Percentiles rank a stretch among this genome's conserved stretches.
These are phyloP conservation scores for Hydroisotoma schaefferi DNA, from an alignment of 2,888 invertebrate species.

Conservation along the genomic window DNA sequence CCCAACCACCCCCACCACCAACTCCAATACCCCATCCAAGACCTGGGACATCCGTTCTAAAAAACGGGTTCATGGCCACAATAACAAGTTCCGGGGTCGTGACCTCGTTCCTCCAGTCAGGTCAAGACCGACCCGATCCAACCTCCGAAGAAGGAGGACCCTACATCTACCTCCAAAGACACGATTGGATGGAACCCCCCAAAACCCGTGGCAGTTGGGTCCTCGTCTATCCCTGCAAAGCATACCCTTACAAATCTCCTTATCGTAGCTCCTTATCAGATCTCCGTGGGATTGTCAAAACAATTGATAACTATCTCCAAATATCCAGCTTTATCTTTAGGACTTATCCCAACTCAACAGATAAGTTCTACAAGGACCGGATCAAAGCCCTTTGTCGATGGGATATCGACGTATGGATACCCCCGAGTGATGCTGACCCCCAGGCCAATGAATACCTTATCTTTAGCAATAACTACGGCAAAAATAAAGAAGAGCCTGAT, in stretches of 20 bases:
- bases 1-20: too few species aligned
- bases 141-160: not conserved
- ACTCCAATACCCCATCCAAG: too few species aligned
- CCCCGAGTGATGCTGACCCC: too few species aligned
- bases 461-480: too few species aligned
- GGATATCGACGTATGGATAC: slow-evolving; percentile 31
- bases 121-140: not conserved
- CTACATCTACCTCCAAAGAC: not conserved
- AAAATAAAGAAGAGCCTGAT: too few species aligned
- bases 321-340: slow-evolving; percentile 17
- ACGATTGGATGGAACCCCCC: slow-evolving; percentile 64
- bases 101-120: not conserved
- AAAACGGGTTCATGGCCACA: not conserved
- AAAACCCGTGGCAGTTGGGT: slow-evolving; percentile 71
- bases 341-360: slow-evolving; percentile 19
- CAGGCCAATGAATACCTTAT: too few species aligned
- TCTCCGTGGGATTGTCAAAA: slow-evolving; percentile 20
- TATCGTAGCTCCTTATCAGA: slow-evolving; percentile 21
- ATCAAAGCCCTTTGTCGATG: slow-evolving; percentile 20
- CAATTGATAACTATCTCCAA: slow-evolving; percentile 21
- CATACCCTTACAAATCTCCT: slow-evolving; percentile 11
- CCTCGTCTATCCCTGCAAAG: slow-evolving; percentile 63
- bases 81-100: not conserved
- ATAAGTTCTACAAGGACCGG: slow-evolving; percentile 29
- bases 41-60: too few species aligned